A percentile compares a stretch with the other conserved stretches of the same genome.
phyloP scores from a whole-genome alignment of 2,888 invertebrate genomes.

The Chrysina gloriosa region DNA sequence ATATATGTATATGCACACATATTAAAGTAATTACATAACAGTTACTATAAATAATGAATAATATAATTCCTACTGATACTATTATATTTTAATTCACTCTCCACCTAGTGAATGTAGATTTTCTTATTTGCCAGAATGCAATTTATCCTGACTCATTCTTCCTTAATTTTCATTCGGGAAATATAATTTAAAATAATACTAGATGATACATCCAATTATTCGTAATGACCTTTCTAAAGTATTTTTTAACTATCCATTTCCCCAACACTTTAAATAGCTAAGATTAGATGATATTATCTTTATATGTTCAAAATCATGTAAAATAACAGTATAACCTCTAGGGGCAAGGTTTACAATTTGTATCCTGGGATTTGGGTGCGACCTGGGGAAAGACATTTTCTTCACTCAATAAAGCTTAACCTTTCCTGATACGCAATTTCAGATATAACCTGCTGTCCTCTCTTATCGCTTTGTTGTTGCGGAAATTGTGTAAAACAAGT shows the following conservation, averaged over 20 bases:
- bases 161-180: background rate
- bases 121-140: no score
- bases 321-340: conserved; percentile 6
- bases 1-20: no score
- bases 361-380: conserved; percentile 18
- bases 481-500: conserved; percentile 18
- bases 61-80: no score
- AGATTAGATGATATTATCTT: conserved; percentile 23
- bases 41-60: no score
- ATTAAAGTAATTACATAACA: no score
- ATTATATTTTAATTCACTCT: no score
- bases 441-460: conserved; percentile 19
- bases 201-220: no score
- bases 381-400: conserved; percentile 28
- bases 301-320: conserved; percentile 13
- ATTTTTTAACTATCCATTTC: background rate
- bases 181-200: no score
- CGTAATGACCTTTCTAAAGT: background rate
- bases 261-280: background rate
- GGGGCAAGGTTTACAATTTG: conserved; percentile 15
- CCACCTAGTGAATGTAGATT: no score
- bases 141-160: no score
- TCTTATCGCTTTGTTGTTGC: conserved; percentile 23
- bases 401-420: conserved; percentile 32
- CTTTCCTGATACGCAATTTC: conserved; percentile 30